Evolutionary conservation across 2,797 vertebrate genomes (phyloP).

Genomic region (Centropyge bicolor): DNA sequence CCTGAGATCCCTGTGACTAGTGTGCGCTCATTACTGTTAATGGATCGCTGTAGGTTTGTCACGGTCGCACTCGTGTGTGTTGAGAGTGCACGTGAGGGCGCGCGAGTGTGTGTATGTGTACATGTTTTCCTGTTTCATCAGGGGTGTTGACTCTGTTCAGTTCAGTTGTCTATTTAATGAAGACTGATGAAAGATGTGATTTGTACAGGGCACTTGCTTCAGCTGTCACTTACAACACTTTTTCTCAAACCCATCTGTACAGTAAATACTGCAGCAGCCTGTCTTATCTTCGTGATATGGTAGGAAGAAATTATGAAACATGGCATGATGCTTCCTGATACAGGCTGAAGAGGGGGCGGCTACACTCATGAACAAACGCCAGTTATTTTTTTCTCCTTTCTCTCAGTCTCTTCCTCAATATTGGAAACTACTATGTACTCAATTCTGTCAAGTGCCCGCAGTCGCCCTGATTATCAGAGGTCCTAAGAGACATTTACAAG

Average conservation of each 20-base stretch:
- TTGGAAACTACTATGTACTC: constrained; percentile 48
- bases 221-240: constrained; percentile 23
- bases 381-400: constrained; percentile 13
- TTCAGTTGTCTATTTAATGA: constrained; percentile 56
- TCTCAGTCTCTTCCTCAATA: constrained; percentile 23
- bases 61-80: constrained; percentile 17
- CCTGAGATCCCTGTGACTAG: constrained; percentile 48
- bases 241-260: constrained; percentile 32
- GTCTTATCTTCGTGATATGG: not conserved
- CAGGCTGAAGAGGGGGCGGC: not conserved
- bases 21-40: constrained; percentile 70
- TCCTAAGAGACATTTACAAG: constrained; percentile 72
- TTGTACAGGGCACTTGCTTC: constrained; percentile 28
- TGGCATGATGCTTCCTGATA: constrained; percentile 8
- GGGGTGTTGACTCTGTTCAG: constrained; percentile 31
- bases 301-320: constrained; percentile 23
- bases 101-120: constrained; percentile 9
- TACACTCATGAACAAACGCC: constrained; percentile 12
- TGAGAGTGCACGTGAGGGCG: constrained; percentile 1
- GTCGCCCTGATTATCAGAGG: constrained; percentile 54
- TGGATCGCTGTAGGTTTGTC: constrained; percentile 56
- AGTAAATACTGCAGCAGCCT: constrained; percentile 17
- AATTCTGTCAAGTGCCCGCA: constrained; percentile 44
- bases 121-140: constrained; percentile 41
- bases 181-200: constrained; percentile 56